Conservation (phyloP, 2,888 invertebrate genomes). For the Rhabditoides inermis region DNA sequence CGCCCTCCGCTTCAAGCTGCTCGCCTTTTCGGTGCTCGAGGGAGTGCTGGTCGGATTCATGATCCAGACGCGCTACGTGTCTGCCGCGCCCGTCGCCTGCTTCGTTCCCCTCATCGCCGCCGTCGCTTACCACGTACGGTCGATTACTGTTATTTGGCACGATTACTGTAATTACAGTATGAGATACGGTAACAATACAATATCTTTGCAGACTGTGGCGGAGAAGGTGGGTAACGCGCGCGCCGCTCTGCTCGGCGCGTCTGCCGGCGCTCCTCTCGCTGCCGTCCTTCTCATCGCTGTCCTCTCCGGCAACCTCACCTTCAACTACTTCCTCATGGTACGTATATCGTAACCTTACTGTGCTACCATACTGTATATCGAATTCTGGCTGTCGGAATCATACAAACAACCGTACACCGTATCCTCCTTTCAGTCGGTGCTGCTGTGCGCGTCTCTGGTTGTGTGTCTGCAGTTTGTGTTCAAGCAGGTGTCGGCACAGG, state of each 20-base stretch:
- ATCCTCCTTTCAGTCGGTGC: no score
- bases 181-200: no score
- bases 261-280: conserved; percentile 23
- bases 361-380: no score
- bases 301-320: conserved; percentile 21
- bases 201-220: no score
- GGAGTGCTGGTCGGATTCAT: conserved; percentile 33
- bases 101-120: conserved; percentile 24
- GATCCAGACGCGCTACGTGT: conserved; percentile 23
- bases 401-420: no score
- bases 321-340: conserved; percentile 25
- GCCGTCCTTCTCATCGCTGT: conserved; percentile 21
- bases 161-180: no score
- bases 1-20: conserved; percentile 25
- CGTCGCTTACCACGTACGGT: conserved; percentile 21
- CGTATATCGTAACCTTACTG: no score
- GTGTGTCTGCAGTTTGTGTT: conserved; percentile 26
- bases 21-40: conserved; percentile 20
- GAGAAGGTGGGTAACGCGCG: no score
- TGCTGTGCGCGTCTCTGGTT: conserved; percentile 26
- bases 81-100: conserved; percentile 28
- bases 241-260: conserved; percentile 17
- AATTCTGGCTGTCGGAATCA: no score
- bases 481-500: conserved; percentile 18
- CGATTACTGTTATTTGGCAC: no score